Evolutionary conservation across 2,797 vertebrate species (phyloP), one percentile per base, ranked within the genome.

Genomic region (Hoplostethus atlanticus): DNA sequence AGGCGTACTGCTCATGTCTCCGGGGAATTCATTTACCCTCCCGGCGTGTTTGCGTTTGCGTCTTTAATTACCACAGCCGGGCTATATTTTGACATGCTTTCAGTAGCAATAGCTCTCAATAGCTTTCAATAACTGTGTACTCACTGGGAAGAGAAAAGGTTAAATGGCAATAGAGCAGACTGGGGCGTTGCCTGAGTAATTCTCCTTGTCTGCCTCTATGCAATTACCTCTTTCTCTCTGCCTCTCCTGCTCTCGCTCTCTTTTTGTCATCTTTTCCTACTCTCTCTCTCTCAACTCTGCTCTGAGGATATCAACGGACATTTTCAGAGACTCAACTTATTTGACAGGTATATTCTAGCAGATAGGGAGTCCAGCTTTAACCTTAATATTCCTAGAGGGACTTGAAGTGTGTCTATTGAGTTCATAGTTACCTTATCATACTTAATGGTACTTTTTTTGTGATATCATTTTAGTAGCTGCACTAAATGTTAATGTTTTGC

Each of bases 11-110:
- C 73, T 63, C 46, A 36, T 36, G 1, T 67, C 82, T 73, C 76
- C n/a, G 36, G 79, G 86, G 83, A 84, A 84, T 84, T 82, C 55
- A 87, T 92, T 90, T 76, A 77, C 76, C 80, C 77, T 79, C 81
- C 78, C 85, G 73, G 69, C 73, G 36, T 87, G 86, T 86, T 90
- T 77, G 66, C 38, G 3, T 61, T 50, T 1, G 79, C 64, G 30
- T 85, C 81, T 83, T 90, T 87, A 87, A 89, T 90, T 89, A 83
- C 80, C 81, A 68, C 17, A 57, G 76, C 67, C 9, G 54, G 73
- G 66, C 34, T 67, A 54, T 77, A 78, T 89, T 87, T 88, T 80
- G 84, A 88, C 84, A 83, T 48, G 63, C 69, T 76, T 72, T 77
- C 59, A 79, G 63, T n/a, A 36, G 77, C 67, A 71, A 48, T 21